Base-by-base conservation (phyloP, 1,140 invertebrate species). In the Batillaria attramentaria region DNA sequence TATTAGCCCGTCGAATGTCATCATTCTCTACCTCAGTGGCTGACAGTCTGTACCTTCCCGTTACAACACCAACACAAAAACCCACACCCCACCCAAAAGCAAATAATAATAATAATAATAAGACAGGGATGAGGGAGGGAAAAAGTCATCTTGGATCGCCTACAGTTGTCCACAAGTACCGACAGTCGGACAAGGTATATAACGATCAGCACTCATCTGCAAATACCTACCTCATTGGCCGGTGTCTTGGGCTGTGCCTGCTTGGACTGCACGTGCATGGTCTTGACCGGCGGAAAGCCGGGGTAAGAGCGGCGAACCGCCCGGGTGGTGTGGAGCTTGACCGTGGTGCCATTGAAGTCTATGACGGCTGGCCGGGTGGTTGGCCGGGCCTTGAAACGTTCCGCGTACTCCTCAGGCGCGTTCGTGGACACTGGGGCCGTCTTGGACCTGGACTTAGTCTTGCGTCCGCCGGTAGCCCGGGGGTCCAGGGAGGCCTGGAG, bases 291-390 rank as follows among this genome's bases (percentile, higher is more conserved):
- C 0, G 50, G 57, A 24, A 62, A 57, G 20, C 33, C 35, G 0
- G 28, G 73, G 24, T 13, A 20, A 20, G 6, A 57, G 4, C 39
- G 54, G 18, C 24, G 42, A 50, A 33, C 54, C 37, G 20, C 73
- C 24, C 31, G 54, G 31, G 46, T 50, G 16, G 33, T 74, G 73
- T 62, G 62, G 20, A 75, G 50, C 54, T 65, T 54, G 35, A 83
- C 70, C 31, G 66, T 57, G 41, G 65, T 54, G 16, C 78, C 79
- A 65, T 84, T 81, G 76, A 87, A 84, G 28, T 83, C 83, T 18
- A 87, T 80, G 31, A 87, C 77, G 54, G 78, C 79, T 24, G 85
- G 85, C 50, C 80, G 81, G 24, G 84, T 83, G 33, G 79, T 83
- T 10, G 83, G 84, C 37, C 81, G 72, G 1, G 81, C 33, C 46